Evolutionary conservation across 30 jellyfish, hydroid and myxozoan species (phyloP).

Genomic region (Pseudorhiza aurosa): DNA sequence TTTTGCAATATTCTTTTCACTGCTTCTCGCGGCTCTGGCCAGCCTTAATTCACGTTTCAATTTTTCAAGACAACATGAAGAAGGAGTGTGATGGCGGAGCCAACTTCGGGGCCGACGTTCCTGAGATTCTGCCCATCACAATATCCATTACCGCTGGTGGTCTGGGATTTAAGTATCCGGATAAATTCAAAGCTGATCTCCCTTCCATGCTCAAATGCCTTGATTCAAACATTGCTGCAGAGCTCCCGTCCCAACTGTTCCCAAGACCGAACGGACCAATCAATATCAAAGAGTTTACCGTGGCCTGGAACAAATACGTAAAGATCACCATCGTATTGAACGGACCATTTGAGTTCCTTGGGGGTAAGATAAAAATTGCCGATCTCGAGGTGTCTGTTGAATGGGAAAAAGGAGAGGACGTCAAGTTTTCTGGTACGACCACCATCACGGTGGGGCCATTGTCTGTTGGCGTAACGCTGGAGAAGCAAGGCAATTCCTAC

Average conservation of each 20-base stretch:
- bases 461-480: slow-evolving; percentile 46
- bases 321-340: slow-evolving; percentile 35
- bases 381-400: slow-evolving; percentile 52
- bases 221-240: slow-evolving; percentile 68
- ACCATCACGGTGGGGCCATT: slow-evolving; percentile 49
- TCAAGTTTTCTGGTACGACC: slow-evolving; percentile 42
- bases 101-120: slow-evolving; percentile 19
- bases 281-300: slow-evolving; percentile 59
- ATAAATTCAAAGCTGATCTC: slow-evolving; percentile 60
- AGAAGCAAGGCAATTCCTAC: slow-evolving; percentile 21
- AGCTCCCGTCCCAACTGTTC: slow-evolving; percentile 64
- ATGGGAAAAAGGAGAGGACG: slow-evolving; percentile 32
- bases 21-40: no score
- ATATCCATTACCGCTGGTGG: slow-evolving; percentile 50
- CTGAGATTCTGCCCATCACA: slow-evolving; percentile 56
- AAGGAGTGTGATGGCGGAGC: slow-evolving; percentile 41
- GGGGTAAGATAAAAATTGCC: slow-evolving; percentile 49
- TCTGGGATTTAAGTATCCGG: slow-evolving; percentile 54
- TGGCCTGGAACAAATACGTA: slow-evolving; percentile 24
- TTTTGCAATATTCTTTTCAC: no score
- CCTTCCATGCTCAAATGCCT: slow-evolving; percentile 72
- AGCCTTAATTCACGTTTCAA: no score
- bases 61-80: slow-evolving; percentile 51
- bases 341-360: slow-evolving; percentile 67
- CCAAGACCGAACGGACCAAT: slow-evolving; percentile 57